phyloP scores from a whole-genome alignment of 2,113 vertebrate species.

The Cyprinodon variegatus region DNA sequence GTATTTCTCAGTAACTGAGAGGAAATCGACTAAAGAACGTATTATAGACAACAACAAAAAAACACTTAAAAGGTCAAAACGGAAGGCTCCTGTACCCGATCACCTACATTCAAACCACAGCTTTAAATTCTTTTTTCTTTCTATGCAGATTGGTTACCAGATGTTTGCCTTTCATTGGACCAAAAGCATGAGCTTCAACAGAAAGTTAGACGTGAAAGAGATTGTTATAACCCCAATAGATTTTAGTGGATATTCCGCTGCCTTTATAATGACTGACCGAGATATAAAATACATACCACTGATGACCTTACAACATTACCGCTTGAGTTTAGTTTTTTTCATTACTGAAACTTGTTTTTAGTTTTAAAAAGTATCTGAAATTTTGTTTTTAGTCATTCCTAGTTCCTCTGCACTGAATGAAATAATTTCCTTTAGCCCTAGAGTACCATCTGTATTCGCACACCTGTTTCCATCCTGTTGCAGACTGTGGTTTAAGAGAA shows the following conservation, averaged over 20 bases:
- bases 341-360: background rate
- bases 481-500: too few relatives aligned
- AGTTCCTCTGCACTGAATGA: too few relatives aligned
- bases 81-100: background rate
- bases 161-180: background rate
- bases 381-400: too few relatives aligned
- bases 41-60: background rate
- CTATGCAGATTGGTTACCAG: background rate
- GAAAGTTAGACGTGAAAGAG: background rate
- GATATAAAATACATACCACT: background rate
- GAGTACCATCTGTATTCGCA: background rate
- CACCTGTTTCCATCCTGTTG: too few relatives aligned
- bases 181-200: background rate
- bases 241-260: background rate
- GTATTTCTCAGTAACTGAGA: background rate
- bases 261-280: background rate
- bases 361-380: background rate
- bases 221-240: background rate
- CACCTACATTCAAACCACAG: background rate
- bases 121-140: background rate
- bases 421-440: background rate
- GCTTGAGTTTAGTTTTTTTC: background rate
- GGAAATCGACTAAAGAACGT: background rate
- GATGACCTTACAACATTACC: background rate
- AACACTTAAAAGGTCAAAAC: background rate